Evolutionary conservation across 2,113 vertebrate genomes (phyloP).

Genomic region (Oryzias woworae): DNA sequence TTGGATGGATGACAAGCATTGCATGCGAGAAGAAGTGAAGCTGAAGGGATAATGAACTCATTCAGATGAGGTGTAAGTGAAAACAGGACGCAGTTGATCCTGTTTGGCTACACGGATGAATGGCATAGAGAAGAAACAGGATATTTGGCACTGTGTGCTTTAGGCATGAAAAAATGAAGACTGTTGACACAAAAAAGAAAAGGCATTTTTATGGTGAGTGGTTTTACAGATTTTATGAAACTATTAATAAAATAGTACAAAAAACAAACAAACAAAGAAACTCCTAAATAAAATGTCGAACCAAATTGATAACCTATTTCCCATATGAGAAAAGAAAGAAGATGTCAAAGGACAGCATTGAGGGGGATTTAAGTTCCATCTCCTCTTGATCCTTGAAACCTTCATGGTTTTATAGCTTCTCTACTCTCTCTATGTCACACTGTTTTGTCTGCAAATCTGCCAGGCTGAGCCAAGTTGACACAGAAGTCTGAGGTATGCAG

Average conservation of each 20-base stretch:
- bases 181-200: no score
- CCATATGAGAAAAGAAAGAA: constrained; percentile 27
- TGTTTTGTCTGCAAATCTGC: constrained; percentile 17
- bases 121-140: constrained; percentile 42
- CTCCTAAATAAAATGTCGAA: background rate
- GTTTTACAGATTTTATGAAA: background rate
- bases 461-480: constrained; percentile 35
- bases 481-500: constrained; percentile 33
- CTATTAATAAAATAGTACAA: background rate
- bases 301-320: constrained; percentile 17
- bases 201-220: background rate
- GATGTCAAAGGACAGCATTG: constrained; percentile 11
- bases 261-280: background rate
- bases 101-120: constrained; percentile 50
- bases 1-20: no score
- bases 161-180: background rate
- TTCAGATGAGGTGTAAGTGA: constrained; percentile 55
- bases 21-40: constrained; percentile 8
- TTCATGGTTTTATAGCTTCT: constrained; percentile 44
- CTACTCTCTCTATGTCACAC: constrained; percentile 3
- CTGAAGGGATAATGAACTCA: constrained; percentile 42
- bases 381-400: constrained; percentile 21
- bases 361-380: constrained; percentile 24
- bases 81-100: constrained; percentile 57
- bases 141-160: constrained; percentile 37